These are phyloP conservation scores for Myoxocephalus aenaeus DNA, from an alignment of 2,797 vertebrate species.

Conservation along the genomic window DNA sequence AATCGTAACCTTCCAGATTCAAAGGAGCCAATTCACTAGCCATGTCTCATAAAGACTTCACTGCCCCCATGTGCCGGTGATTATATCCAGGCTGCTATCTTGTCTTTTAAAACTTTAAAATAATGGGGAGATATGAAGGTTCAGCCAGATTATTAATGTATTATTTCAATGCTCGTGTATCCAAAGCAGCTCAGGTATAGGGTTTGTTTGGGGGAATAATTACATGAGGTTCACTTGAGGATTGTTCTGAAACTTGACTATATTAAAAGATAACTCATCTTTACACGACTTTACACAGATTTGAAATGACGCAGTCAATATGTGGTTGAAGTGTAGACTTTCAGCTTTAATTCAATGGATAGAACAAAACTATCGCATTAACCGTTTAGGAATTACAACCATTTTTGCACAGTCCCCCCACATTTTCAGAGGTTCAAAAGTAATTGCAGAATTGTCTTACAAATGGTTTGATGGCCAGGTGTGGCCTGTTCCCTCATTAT, in stretches of 20 bases:
- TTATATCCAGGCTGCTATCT: background rate
- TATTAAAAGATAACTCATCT: background rate
- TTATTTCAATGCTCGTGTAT: background rate
- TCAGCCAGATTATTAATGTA: background rate
- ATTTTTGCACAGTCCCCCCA: no score
- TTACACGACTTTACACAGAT: no score
- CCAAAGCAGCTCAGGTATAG: background rate
- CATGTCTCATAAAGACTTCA: conserved; percentile 52
- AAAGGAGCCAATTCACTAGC: conserved; percentile 43
- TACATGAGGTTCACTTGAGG: background rate
- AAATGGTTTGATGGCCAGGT: no score
- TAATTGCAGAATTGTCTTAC: no score
- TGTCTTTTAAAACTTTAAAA: background rate
- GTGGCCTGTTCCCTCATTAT: no score
- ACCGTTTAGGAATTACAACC: no score
- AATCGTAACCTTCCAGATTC: conserved; percentile 63
- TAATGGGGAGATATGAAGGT: background rate
- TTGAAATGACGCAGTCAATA: no score
- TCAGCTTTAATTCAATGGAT: no score
- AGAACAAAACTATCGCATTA: no score
- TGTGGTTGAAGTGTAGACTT: no score
- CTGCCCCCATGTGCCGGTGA: conserved; percentile 68
- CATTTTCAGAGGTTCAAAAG: no score
- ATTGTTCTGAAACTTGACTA: background rate
- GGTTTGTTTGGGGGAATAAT: conserved; percentile 8